Base-by-base conservation (phyloP, 2,797 vertebrate species). In the Argyrosomus regius region DNA sequence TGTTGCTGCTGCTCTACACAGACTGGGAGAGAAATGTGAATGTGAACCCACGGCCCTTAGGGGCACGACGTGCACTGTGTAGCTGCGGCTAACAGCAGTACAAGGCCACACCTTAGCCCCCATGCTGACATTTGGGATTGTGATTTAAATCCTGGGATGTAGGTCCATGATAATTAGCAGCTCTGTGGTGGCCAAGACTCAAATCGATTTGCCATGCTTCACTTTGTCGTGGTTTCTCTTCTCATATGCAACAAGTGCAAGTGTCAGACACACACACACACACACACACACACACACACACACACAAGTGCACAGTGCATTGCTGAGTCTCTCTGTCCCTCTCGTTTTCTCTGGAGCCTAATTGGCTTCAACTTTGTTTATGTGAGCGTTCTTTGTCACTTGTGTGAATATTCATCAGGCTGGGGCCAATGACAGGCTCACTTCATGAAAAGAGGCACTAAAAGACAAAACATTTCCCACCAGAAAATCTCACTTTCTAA, bases 321-420 rank as follows among this genome's bases (percentile, higher is more conserved):
- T 53, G 50, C 10, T 60, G 56, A 77, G 56, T 63, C 59, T 56
- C 39, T 20, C 48, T 41, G 41, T 64, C 53, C 53, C 50, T 17
- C 9, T 46, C 54, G 48, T 54, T 83, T 54, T 61, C 64, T 84
- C 61, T 68, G 49, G 28, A 84, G 49, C 77, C 88, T 90, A 91
- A 93, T 90, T 91, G 81, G 90, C 81, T 80, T 82, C 75, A 85
- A 67, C 82, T 86, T 89, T 91, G 90, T 89, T 91, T 87, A 80
- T 89, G 83, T 72, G 73, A 72, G 78, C 58, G 16, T 62, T 85
- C 90, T 94, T 92, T 93, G 86, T 91, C 78, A 82, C 79, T 72
- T 39, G 65, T 80, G 56, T 95, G 93, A 94, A 95, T 95, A 95
- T 94, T 95, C 92, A 95, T 94, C 82, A 94, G 89, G 56, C 50